Evolutionary conservation across 2,888 invertebrate genomes (phyloP).

Genomic region (Lepas anatifera): DNA sequence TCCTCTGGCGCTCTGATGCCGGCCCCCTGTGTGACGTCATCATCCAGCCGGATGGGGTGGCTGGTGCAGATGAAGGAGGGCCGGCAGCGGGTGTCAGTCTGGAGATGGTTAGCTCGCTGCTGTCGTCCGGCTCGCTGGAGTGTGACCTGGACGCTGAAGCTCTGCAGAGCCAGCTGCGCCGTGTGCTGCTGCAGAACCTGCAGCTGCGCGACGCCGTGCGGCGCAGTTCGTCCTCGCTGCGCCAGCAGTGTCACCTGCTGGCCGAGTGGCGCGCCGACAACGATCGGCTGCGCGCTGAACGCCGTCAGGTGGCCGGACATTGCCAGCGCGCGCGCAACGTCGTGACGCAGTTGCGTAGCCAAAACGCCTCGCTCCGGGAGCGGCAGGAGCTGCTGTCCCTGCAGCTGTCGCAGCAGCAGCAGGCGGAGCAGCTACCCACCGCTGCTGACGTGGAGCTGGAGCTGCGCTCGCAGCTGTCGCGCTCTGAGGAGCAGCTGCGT

Average conservation of each 20-base stretch:
- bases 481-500: constrained; percentile 4
- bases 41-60: too few relatives aligned
- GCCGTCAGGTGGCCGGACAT: background rate
- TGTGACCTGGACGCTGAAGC: background rate
- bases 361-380: background rate
- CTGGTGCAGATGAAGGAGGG: too few relatives aligned
- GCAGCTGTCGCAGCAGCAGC: too few relatives aligned
- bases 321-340: background rate
- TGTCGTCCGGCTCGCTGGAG: background rate
- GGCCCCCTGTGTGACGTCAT: too few relatives aligned
- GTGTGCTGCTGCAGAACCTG: background rate
- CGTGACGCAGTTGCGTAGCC: background rate
- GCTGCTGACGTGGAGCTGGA: constrained; percentile 6
- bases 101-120: background rate
- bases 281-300: background rate
- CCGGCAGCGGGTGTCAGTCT: background rate
- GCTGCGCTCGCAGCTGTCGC: constrained; percentile 11
- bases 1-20: too few relatives aligned
- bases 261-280: background rate
- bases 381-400: too few relatives aligned
- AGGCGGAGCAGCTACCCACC: background rate
- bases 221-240: background rate
- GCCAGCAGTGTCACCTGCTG: background rate
- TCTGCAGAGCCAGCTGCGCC: background rate
- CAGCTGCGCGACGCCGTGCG: background rate